Evolutionary conservation across 2,888 invertebrate species (phyloP), one percentile per base, ranked within the genome.

Genomic region (Drosophila kambysellisi): DNA sequence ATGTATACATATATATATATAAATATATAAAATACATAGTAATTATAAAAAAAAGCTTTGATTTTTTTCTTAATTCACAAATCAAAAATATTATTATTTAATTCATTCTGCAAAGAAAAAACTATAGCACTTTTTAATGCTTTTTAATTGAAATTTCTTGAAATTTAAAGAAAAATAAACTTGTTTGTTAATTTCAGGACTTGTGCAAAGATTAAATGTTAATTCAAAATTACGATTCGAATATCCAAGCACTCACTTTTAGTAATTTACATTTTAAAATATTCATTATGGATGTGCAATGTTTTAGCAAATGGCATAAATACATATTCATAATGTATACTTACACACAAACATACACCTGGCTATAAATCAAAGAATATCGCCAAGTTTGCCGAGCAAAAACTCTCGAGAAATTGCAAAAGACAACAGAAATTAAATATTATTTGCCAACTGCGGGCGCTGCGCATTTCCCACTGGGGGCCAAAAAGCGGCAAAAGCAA

Each of bases 391-490:
- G 66, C 43, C 53, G 39, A 50, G 30, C 29, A 48, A 12, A 67
- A 68, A 46, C 79, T 70, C 71, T 63, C 39, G 75, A 70, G 70
- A 57, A 69, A 76, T 69, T 46, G 72, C 17, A 41, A 66, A 76
- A 72, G 46, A 68, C 61, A 50, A 72, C 59, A 50, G 72, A 68
- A 75, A 75, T 65, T 63, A 63, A 75, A 76, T 76, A 74, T 74
- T 89, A 81, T 84, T 87, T 89, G 74, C 70, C 52, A 70, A 81
- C 84, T 81, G 81, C 72, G 62, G 87, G 81, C 84, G 78, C 73
- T 79, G 89, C 75, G 65, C 74, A 84, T 84, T 84, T 84, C 76
- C 83, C 83, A 89, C 59, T 76, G 89, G 83, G 83, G 60, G 25
- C 68, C 57, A 86, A 88, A 86, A 76, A 83, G 76, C 68, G 64